Conservation (phyloP, 2,888 invertebrate species). For the Polyommatus icarus region DNA sequence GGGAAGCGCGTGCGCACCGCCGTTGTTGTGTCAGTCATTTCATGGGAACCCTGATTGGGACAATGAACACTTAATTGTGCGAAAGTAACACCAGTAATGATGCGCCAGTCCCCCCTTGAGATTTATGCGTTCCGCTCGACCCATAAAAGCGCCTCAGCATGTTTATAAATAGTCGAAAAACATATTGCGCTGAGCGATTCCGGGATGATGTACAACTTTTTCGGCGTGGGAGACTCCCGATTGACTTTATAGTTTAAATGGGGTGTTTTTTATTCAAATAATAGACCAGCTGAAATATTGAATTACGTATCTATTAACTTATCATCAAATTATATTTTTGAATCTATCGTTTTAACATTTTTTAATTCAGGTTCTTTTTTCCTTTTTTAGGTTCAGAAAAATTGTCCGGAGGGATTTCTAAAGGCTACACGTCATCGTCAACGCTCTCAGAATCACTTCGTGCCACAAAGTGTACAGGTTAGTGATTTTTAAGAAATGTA, state of each 20-base stretch:
- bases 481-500: constrained; percentile 43
- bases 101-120: constrained; percentile 56
- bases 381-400: constrained; percentile 66
- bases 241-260: constrained; percentile 18
- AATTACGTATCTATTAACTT: not conserved
- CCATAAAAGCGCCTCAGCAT: constrained; percentile 61
- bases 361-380: constrained; percentile 37
- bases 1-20: constrained; percentile 57
- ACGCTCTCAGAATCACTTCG: constrained; percentile 72
- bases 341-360: too few species aligned
- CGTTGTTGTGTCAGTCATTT: constrained; percentile 59
- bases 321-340: constrained; percentile 31
- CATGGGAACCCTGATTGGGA: constrained; percentile 72
- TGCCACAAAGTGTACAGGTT: constrained; percentile 73
- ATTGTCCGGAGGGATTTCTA: constrained; percentile 62
- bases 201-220: constrained; percentile 60
- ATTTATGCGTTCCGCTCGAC: constrained; percentile 70
- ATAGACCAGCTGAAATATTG: not conserved
- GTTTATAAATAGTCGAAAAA: constrained; percentile 68
- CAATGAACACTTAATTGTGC: constrained; percentile 76
- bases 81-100: constrained; percentile 72
- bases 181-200: constrained; percentile 67
- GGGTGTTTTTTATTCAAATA: not conserved
- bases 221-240: constrained; percentile 61
- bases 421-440: constrained; percentile 68